Base-by-base conservation (phyloP, 2,888 invertebrate genomes). In the Junonia oenone region DNA sequence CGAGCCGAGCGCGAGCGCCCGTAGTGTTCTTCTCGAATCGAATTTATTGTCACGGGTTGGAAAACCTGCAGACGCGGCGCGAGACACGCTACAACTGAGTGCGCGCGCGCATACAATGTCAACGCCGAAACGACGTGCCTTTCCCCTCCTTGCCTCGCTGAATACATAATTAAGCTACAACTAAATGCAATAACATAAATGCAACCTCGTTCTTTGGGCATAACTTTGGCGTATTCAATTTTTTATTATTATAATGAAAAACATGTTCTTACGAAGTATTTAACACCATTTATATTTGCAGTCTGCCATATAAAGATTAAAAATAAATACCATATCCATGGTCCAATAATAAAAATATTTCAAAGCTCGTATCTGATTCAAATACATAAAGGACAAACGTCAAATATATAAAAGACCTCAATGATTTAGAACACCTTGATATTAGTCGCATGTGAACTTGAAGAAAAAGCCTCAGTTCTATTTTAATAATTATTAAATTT, bases 21-120 rank as follows among this genome's bases (percentile, higher is more conserved):
- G 78, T 71, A 71, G 68, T 78, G 65, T 73, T 68, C 76, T 81
- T 64, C 78, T 74, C 77, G 74, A 76, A 64, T 71, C 74, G 87
- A 85, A 84, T 86, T 86, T 89, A 89, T 90, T 89, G 90, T 89
- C 89, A 89, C 90, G 83, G 74, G 66, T 68, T 51, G 72, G 72
- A 61, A 11, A 57, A 83, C 82, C 72, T 77, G 77, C 75, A 79
- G 70, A 72, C 85, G 82, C 88, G 83, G 65, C 78, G 81, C 75
- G 72, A 66, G 73, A 72, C 81, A 70, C 69, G 71, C 66, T 68
- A 68, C 68, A 62, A 83, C 83, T 81, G 78, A 74, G 69, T 68
- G 78, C 76, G 75, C 72, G 75, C 75, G 73, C 75, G 59, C 58
- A 56, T 56, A 55, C 63, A 62, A 61, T 58, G 66, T 57, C 63